Percentiles rank a stretch among this genome's conserved stretches.
Conservation (phyloP, 2,113 vertebrate species). For the Camelus bactrianus region DNA sequence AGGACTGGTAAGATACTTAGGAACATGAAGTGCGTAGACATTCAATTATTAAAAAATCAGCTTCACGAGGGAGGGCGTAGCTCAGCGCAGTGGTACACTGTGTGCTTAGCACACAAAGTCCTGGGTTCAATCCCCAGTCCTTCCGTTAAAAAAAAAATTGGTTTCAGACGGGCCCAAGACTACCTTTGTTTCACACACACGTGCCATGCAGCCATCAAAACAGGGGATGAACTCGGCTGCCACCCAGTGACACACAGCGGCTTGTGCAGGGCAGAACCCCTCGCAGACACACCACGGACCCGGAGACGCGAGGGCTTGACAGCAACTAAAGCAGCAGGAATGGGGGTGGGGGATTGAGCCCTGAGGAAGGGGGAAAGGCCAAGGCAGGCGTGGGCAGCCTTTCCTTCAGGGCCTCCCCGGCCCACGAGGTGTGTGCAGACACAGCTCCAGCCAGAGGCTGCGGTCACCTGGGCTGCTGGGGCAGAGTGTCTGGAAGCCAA, state of each 20-base stretch:
- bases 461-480: not conserved
- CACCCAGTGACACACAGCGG: not conserved
- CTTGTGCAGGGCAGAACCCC: not conserved
- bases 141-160: no score
- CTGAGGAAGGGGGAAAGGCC: no score
- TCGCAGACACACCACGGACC: not conserved
- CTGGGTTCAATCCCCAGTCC: no score
- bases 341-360: no score
- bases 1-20: not conserved
- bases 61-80: no score
- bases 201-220: no score
- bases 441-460: no score
- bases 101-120: no score
- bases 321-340: not conserved
- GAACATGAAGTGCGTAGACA: not conserved
- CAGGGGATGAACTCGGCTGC: not conserved
- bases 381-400: not conserved
- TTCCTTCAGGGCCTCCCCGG: no score
- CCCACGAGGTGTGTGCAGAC: accelerated
- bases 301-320: not conserved
- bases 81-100: no score
- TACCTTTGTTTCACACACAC: no score
- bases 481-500: not conserved
- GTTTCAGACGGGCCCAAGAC: accelerated
- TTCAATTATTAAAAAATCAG: accelerated